These are phyloP conservation scores for Drosophila greeni DNA, from an alignment of 2,888 invertebrate genomes.

Conservation along the genomic window DNA sequence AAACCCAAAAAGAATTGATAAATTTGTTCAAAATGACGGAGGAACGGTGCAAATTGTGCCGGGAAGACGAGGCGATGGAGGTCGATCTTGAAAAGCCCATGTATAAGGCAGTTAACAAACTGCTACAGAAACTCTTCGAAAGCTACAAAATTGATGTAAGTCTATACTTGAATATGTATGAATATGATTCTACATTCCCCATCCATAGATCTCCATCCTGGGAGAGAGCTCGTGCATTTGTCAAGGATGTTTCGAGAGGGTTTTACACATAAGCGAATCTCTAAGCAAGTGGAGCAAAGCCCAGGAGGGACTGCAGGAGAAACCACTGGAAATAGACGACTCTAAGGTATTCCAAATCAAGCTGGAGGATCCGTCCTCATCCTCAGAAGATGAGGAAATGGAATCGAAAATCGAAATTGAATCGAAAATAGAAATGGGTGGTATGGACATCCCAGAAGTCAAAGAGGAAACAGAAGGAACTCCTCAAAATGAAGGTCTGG, in stretches of 20 bases:
- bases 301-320: conserved; percentile 10
- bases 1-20: neutral
- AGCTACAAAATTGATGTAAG: conserved; percentile 36
- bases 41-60: conserved; percentile 20
- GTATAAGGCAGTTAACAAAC: conserved; percentile 7
- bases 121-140: conserved; percentile 30
- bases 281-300: conserved; percentile 22
- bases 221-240: conserved; percentile 20
- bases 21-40: conserved; percentile 6
- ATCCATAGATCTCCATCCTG: conserved; percentile 8
- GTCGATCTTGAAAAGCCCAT: conserved; percentile 12
- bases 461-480: neutral
- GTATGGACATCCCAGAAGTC: neutral
- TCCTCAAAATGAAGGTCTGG: neutral
- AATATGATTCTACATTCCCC: neutral
- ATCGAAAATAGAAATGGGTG: neutral
- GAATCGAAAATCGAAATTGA: neutral
- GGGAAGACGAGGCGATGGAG: conserved; percentile 1
- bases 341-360: conserved; percentile 8
- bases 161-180: neutral
- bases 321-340: conserved; percentile 27
- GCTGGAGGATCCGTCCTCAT: neutral
- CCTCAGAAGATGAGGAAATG: conserved; percentile 7
- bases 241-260: conserved; percentile 15
- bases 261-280: conserved; percentile 18